Percentiles rank a stretch among this genome's conserved stretches.
Conservation (phyloP, 2,797 vertebrate genomes). For the Coreius guichenoti region DNA sequence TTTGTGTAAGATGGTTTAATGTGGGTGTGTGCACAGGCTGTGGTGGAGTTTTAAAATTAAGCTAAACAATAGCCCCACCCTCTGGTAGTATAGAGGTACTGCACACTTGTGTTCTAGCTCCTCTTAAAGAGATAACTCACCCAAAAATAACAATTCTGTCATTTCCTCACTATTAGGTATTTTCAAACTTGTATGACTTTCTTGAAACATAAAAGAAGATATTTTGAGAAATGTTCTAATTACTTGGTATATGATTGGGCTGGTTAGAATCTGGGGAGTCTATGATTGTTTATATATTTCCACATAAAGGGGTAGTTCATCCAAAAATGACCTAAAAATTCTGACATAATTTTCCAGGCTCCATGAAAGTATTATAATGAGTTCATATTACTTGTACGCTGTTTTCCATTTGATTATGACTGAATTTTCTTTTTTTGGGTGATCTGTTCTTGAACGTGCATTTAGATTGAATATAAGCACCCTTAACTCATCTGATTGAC, state of each 20-base stretch:
- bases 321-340: background rate
- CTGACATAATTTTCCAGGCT: background rate
- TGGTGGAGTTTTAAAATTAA: background rate
- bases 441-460: background rate
- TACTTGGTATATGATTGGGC: background rate
- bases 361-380: background rate
- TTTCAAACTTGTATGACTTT: background rate
- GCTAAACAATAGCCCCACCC: constrained; percentile 63
- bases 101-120: constrained; percentile 9
- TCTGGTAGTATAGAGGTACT: constrained; percentile 60
- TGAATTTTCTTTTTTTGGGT: background rate
- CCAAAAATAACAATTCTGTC: background rate
- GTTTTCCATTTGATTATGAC: background rate
- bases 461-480: background rate
- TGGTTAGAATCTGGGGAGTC: background rate
- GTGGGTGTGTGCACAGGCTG: background rate
- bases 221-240: background rate
- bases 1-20: constrained; percentile 5
- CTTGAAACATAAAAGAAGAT: background rate
- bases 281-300: background rate
- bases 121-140: background rate
- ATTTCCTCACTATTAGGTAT: background rate
- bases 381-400: background rate
- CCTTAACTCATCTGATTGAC: background rate
- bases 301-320: background rate